Base-by-base conservation (phyloP, 1,140 invertebrate species). In the Cyclargus thomasi region DNA sequence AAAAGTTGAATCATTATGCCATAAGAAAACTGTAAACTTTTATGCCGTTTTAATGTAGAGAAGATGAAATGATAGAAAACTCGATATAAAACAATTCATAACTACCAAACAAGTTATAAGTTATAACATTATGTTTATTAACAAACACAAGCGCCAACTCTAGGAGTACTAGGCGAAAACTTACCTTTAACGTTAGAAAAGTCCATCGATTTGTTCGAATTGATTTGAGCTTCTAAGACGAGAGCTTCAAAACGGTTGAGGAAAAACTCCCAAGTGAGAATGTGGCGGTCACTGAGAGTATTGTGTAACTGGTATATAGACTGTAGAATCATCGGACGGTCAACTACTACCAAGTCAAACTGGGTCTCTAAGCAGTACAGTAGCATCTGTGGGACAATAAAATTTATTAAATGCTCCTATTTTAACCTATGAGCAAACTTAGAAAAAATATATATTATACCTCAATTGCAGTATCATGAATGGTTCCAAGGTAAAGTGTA, bases 261-360 rank as follows among this genome's bases (percentile, higher is more conserved):
- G 85, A 99, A 99, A 91, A 99, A 99, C 68, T 99, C 97, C 98
- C 99, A 99, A 1, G 95, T 95, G 7, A 99, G 92, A 70, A 99
- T 97, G 72, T 95, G 94, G 53, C 97, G 92, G 81, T 99, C 97
- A 70, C 95, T 96, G 2, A 99, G 92, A 6, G 97, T 95, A 82
- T 98, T 99, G 79, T 98, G 96, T 1, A 99, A 92, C 82, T 99
- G 97, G 89, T 98, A 97, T 17, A 99, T 92, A 0, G 97, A 96
- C 86, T 99, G 97, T n/a, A 99, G 93, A 35, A 99, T 97, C 93
- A 99, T 96, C 0, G 98, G 97, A 36, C 99, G 93, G 86, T 99
- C 99, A 39, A 97, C 94, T 67, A 99, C 98, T 62, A 99, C 97
- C 39, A 96, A 92, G 90, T 98, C 97, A 90, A 98, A 98, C 91